Evolutionary conservation across 2,113 vertebrate species (phyloP).

Genomic region (Capricornis sumatraensis): DNA sequence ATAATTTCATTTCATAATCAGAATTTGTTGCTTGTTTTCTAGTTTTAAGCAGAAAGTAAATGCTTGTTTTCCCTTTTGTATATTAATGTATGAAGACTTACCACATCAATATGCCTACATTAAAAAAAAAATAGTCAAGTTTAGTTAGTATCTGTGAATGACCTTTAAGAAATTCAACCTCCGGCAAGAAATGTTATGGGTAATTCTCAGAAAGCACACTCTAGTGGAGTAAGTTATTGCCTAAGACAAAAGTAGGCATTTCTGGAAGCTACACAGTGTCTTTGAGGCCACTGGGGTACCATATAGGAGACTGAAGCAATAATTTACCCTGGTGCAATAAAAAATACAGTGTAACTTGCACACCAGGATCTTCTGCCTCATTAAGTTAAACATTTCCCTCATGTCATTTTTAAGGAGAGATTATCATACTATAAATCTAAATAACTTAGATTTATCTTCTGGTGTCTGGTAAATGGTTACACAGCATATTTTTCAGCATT

Average conservation of each 20-base stretch:
- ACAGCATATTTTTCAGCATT: not conserved
- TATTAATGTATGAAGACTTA: not conserved
- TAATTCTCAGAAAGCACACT: constrained; percentile 38
- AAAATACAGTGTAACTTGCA: constrained; percentile 53
- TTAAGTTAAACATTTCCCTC: constrained; percentile 60
- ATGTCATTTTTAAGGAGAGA: constrained; percentile 44
- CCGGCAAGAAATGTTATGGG: constrained; percentile 12
- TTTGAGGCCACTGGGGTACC: constrained; percentile 58
- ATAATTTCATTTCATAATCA: constrained; percentile 19
- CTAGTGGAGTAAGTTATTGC: constrained; percentile 44
- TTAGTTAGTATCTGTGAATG: constrained; percentile 29
- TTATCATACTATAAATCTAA: constrained; percentile 39
- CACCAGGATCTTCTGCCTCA: constrained; percentile 55
- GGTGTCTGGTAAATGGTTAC: not conserved
- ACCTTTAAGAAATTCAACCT: constrained; percentile 58
- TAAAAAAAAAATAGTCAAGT: not conserved
- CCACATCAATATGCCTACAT: not conserved
- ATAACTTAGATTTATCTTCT: constrained; percentile 50
- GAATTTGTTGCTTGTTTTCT: not conserved
- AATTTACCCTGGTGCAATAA: constrained; percentile 47
- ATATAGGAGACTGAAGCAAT: constrained; percentile 55
- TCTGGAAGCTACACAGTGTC: constrained; percentile 36
- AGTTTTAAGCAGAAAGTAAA: not conserved
- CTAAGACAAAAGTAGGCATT: constrained; percentile 43
- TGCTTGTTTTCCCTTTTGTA: not conserved